phyloP scores from a whole-genome alignment of 2,113 vertebrate species.

The Tapirus terrestris region DNA sequence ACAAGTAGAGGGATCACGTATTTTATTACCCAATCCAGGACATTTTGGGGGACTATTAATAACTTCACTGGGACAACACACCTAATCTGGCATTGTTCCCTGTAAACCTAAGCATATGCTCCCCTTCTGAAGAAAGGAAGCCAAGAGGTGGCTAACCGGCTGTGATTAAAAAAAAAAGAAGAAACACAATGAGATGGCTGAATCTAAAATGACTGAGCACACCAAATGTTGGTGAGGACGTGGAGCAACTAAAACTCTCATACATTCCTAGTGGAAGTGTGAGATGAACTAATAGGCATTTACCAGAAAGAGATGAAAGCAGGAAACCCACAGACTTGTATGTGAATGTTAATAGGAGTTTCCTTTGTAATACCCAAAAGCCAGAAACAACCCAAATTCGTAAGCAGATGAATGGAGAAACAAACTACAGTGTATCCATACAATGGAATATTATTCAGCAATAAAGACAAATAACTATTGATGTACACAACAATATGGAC shows the following conservation, averaged over 20 bases:
- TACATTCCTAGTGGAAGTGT: background rate
- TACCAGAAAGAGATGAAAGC: background rate
- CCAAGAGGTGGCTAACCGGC: background rate
- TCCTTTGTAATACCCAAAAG: background rate
- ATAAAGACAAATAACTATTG: background rate
- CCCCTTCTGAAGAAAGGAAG: background rate
- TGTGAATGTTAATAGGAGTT: background rate
- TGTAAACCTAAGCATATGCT: background rate
- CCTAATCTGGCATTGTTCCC: background rate
- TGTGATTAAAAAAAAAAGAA: background rate
- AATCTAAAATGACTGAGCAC: background rate
- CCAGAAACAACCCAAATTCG: background rate
- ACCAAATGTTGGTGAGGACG: background rate
- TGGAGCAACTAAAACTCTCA: background rate
- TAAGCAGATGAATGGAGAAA: background rate
- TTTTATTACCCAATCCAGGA: background rate
- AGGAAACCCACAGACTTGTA: background rate
- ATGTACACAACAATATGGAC: background rate
- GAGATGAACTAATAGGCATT: background rate
- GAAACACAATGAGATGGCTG: background rate
- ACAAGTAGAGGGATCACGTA: background rate
- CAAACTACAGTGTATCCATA: background rate
- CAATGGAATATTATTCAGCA: too few relatives aligned
- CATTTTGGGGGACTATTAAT: background rate
- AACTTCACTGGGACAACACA: background rate